Conservation (phyloP, 2,113 vertebrate genomes). For the Ictalurus furcatus region DNA sequence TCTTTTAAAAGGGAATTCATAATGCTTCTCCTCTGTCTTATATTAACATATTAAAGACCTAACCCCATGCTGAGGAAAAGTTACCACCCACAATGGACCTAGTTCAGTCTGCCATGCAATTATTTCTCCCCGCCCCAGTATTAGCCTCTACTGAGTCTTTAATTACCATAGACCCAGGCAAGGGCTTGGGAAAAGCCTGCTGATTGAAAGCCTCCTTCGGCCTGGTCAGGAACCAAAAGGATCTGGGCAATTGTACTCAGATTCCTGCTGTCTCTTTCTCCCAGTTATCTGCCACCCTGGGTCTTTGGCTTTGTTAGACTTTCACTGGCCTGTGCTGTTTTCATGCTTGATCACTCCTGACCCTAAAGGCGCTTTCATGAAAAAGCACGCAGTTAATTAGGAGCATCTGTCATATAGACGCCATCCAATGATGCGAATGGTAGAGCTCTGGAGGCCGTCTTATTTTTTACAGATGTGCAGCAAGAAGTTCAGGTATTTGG, state of each 20-base stretch:
- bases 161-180: conserved; percentile 30
- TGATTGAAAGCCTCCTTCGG: conserved; percentile 14
- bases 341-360: conserved; percentile 1
- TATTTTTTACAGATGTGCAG: conserved; percentile 11
- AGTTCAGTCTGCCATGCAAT: conserved; percentile 18
- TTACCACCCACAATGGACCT: conserved; percentile 30
- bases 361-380: conserved; percentile 6
- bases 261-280: conserved; percentile 27
- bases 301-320: conserved; percentile 9
- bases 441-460: neutral
- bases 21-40: neutral
- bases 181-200: conserved; percentile 29
- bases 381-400: conserved; percentile 10
- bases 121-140: conserved; percentile 7
- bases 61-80: conserved; percentile 30
- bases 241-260: neutral
- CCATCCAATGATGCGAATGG: neutral
- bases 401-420: neutral
- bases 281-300: conserved; percentile 10
- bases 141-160: conserved; percentile 37
- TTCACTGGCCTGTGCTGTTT: neutral
- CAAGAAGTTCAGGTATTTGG: neutral
- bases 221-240: conserved; percentile 2
- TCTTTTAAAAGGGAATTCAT: neutral
- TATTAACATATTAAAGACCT: conserved; percentile 22